Base-by-base conservation (phyloP, 2,888 invertebrate species). In the Euzetes globulus region DNA sequence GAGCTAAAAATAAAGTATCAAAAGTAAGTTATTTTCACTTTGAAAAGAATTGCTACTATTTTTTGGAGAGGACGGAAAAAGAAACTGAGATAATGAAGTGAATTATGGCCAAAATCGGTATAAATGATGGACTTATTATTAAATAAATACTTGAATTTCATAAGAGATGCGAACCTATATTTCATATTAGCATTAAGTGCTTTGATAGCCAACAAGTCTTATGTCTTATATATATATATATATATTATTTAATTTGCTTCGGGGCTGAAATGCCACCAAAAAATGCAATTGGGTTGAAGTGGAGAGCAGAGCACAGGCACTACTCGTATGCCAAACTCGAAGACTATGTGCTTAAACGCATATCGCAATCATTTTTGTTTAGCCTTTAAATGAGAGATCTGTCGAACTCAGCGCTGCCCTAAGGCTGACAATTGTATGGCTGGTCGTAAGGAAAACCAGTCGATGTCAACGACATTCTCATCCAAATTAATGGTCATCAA, bases 401-500 rank as follows among this genome's bases (percentile, higher is more conserved):
- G 58, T 58, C 58, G 58, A 58, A 27, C 58, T 58, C 58, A 27
- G 27, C 27, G 58, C 58, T 58, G 58, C 58, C 58, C 58, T 58
- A 58, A 58, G 58, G 58, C 19, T 58, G 58, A 58, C 58, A 58
- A 58, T 58, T 58, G 58, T 58, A 58, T 58, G 17, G 58, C 58
- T 58, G 58, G 15, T 41, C 41, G 7, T 13, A 13, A 1, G 9
- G 13, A 58, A 17, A 58, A 58, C 58, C 58, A 58, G 58, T 58
- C 58, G 19, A 58, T 58, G 58, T 58, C 58, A 58, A 58, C 58
- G 58, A 58, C 58, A 58, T 58, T 17, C 19, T 58, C 19, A 58
- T 58, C 58, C 19, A 58, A 58, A 58, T 58, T 58, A 58, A 58
- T 58, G 58, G 58, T 58, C 58, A 58, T 58, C 58, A 58, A 58